Evolutionary conservation across 2,888 invertebrate species (phyloP).

Genomic region (Nephrocerus scutellatus): DNA sequence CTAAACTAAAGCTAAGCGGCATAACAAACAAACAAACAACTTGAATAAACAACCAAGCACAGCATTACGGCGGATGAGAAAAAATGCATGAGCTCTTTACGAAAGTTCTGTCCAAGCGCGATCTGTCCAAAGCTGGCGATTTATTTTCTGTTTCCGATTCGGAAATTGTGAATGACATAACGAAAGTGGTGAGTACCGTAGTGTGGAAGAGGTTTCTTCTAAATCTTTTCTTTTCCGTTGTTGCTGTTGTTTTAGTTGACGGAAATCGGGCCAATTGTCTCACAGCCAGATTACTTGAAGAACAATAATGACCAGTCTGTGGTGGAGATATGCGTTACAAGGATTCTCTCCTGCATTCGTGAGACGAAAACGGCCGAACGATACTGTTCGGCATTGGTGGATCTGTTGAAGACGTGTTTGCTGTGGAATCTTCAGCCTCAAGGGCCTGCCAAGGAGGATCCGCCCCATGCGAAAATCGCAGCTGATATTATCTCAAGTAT

Average conservation of each 20-base stretch:
- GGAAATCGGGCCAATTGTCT: slow-evolving; percentile 74
- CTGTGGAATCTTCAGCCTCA: slow-evolving; percentile 79
- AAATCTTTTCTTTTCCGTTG: not conserved
- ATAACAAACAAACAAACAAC: too few relatives aligned
- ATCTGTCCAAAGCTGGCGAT: slow-evolving; percentile 85
- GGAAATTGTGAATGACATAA: slow-evolving; percentile 76
- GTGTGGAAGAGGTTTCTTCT: not conserved
- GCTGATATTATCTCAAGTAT: slow-evolving; percentile 92
- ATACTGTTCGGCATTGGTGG: slow-evolving; percentile 76
- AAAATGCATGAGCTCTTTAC: slow-evolving; percentile 87
- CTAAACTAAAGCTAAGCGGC: too few relatives aligned
- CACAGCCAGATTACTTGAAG: slow-evolving; percentile 71
- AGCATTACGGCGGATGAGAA: slow-evolving; percentile 8
- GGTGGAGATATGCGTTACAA: slow-evolving; percentile 88
- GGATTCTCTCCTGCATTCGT: slow-evolving; percentile 83
- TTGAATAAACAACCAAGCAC: slow-evolving; percentile 3
- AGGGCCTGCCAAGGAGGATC: slow-evolving; percentile 69
- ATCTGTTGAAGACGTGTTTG: slow-evolving; percentile 78
- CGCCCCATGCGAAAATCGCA: slow-evolving; percentile 93
- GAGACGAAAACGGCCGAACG: slow-evolving; percentile 78
- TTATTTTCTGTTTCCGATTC: slow-evolving; percentile 82
- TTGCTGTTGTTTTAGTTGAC: slow-evolving; percentile 50
- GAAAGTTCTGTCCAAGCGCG: slow-evolving; percentile 81
- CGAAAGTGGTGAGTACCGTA: slow-evolving; percentile 64
- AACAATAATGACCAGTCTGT: slow-evolving; percentile 91